A percentile compares a stretch with the other conserved stretches of the same genome.
Conservation (phyloP, 2,113 vertebrate species). For the Pitta sordida region DNA sequence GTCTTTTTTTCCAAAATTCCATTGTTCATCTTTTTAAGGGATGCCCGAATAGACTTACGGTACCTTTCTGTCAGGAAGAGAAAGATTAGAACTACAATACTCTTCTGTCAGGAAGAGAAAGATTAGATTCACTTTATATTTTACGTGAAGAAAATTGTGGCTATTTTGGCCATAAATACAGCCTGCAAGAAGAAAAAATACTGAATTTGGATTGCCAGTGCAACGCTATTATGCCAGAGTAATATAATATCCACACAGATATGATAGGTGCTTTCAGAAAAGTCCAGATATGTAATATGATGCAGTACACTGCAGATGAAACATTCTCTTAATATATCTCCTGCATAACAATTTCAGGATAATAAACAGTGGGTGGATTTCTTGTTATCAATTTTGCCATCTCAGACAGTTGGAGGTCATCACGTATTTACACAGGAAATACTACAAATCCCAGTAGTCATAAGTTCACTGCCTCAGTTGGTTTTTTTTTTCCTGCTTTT, state of each 20-base stretch:
- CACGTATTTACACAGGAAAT: background rate
- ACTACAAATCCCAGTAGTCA: slow-evolving; percentile 19
- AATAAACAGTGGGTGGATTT: slow-evolving; percentile 7
- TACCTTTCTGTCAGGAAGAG: background rate
- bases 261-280: slow-evolving; percentile 13
- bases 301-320: background rate
- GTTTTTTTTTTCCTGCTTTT: background rate
- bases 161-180: slow-evolving; percentile 46
- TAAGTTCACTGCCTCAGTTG: background rate
- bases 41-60: background rate
- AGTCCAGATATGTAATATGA: background rate
- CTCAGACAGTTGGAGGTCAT: slow-evolving; percentile 2
- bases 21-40: slow-evolving; percentile 5
- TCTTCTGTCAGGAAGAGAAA: slow-evolving; percentile 37
- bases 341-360: background rate
- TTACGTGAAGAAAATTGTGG: slow-evolving; percentile 37
- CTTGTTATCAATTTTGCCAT: slow-evolving; percentile 2
- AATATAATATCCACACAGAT: slow-evolving; percentile 9
- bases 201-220: background rate
- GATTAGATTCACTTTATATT: slow-evolving; percentile 34
- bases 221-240: background rate
- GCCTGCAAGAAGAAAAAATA: background rate
- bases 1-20: background rate
- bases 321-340: background rate
- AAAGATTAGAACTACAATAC: slow-evolving; percentile 34